phyloP scores from a whole-genome alignment of 2,888 invertebrate species.

The Tenthredo distinguenda region DNA sequence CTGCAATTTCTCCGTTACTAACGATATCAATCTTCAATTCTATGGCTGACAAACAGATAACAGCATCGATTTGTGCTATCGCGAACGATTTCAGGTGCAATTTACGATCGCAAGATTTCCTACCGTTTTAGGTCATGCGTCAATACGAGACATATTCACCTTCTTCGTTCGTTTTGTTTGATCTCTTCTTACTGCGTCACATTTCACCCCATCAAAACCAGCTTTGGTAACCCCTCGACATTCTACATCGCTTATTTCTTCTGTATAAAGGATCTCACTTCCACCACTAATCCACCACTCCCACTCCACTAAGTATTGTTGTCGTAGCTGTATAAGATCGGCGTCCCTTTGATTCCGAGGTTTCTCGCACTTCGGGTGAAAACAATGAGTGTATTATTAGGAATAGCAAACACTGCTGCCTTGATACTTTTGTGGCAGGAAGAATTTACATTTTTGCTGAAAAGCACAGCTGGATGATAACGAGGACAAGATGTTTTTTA shows the following conservation, averaged over 20 bases:
- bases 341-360: neutral
- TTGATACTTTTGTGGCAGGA: neutral
- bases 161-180: neutral
- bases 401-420: neutral
- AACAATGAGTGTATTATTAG: neutral
- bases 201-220: constrained; percentile 4
- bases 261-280: neutral
- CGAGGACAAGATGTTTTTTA: neutral
- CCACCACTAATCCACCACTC: neutral
- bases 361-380: neutral
- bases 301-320: neutral
- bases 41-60: constrained; percentile 44
- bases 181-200: neutral
- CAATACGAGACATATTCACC: neutral
- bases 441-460: too few species aligned
- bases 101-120: neutral
- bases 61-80: constrained; percentile 48
- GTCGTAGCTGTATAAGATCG: neutral
- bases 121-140: neutral
- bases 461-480: neutral
- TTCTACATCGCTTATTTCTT: neutral
- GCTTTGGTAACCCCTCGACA: neutral
- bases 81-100: constrained; percentile 4
- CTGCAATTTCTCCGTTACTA: neutral
- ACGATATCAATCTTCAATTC: constrained; percentile 9